Base-by-base conservation (phyloP, 2,888 invertebrate genomes). In the Andricus curvator region DNA sequence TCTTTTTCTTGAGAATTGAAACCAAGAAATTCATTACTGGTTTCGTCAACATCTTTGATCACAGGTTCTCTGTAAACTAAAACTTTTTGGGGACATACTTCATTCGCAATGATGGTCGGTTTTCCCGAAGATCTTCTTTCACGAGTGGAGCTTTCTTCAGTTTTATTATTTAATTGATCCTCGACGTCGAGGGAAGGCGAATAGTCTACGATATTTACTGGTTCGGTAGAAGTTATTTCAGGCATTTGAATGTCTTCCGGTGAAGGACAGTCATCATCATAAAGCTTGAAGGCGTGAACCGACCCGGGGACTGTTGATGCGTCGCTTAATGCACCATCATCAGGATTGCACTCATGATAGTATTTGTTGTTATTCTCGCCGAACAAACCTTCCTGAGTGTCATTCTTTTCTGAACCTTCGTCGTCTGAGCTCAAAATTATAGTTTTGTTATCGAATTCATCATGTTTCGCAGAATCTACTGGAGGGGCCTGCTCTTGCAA, bases 61-160 rank as follows among this genome's bases (percentile, higher is more conserved):
- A 17, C 5, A 48, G 48, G 48, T 17, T 17, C 13, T 48, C 25
- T 25, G 5, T 25, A 51, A 17, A 70, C 29, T 3, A 51, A 48
- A 20, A 70, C 51, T 51, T 70, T 70, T 20, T 25, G 20, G 20
- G 29, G 11, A 17, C 13, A 29, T 29, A 51, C 25, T 48, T 70
- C 51, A 20, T 70, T 17, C 3, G 70, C 48, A 51, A 70, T 70
- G 29, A 70, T 70, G n/a, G 9, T 70, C 29, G 70, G 70, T 51
- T 51, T 70, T 60, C 22, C 22, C 1, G 56, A 60, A 22, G n/a
- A 60, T 60, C 4, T 56, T 11, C 9, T 60, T 60, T 11, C 22
- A 4, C 4, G 22, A 60, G 22, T n/a, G 8, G 11, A 60, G 56
- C 56, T 22, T 22, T 17, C 48, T 17, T 17, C 48, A 17, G 17